Evolutionary conservation across 37 sponge, comb jelly and placozoan species (phyloP), one percentile per base, ranked within the genome.

Genomic region (Dysidea cf. avara): DNA sequence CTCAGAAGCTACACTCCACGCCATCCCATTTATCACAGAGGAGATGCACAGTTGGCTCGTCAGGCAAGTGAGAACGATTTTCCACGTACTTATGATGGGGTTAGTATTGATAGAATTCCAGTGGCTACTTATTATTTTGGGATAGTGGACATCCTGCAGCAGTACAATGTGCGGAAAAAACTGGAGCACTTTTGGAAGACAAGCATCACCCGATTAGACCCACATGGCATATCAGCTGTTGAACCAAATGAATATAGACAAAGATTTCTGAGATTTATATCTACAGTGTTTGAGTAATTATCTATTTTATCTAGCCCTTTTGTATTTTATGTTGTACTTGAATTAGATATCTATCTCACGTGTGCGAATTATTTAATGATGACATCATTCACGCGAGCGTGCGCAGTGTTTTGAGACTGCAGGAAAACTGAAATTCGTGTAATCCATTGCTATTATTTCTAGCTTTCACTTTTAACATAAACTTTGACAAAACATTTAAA

Each of bases 101-200:
- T 22, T 1, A 43, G 32, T 1, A 33, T 38, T 78, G 31, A 50
- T 3, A 54, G 28, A 14, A 47, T 64, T 20, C 83, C 83, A 16
- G 36, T 33, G 7, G 80, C 68, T 30, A 82, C 83, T 28, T 93
- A 93, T 63, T 95, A 72, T 57, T 75, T 95, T 77, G 96, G 92
- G 12, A 65, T 95, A 1, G 82, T 95, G 34, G 96, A 95, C 75
- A 91, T 95, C 56, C 68, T 95, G 20, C 96, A 95, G 66, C 49
- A 83, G 52, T 95, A 95, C 81, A 87, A 86, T 35, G 55, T 74
- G 26, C 21, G 48, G 35, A 95, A 95, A 76, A 87, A 72, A 46
- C 29, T 47, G 37, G 96, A 95, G 47, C 81, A 84, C 53, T 64
- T 78, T 17, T 72, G 57, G 57, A 95, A 95, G 64, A 75, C 96